These are phyloP conservation scores for Lampropteryx suffumata DNA, from an alignment of 2,888 invertebrate genomes.

Conservation along the genomic window DNA sequence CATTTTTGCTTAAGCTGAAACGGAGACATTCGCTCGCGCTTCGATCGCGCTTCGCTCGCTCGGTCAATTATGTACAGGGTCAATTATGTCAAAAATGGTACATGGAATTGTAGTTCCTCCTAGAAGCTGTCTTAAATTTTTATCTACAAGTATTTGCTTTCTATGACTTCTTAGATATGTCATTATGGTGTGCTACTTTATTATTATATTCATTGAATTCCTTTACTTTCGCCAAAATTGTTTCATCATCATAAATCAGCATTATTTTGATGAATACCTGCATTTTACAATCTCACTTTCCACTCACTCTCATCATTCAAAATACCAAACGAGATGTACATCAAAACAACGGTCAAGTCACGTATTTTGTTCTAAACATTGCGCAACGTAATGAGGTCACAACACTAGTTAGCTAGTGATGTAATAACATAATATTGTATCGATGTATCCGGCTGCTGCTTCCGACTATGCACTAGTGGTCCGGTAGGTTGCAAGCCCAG, in stretches of 20 bases:
- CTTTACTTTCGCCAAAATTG: slow-evolving; percentile 5
- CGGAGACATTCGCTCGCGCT: no score
- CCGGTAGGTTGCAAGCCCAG: slow-evolving; percentile 17
- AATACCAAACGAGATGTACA: slow-evolving; percentile 31
- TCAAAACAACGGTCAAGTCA: slow-evolving; percentile 35
- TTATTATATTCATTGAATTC: neutral
- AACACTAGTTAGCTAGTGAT: slow-evolving; percentile 27
- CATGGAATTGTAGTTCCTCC: no score
- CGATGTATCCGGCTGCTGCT: slow-evolving; percentile 34
- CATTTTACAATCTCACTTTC: slow-evolving; percentile 19
- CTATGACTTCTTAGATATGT: neutral
- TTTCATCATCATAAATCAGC: slow-evolving; percentile 19
- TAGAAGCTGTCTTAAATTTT: neutral
- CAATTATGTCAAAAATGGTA: no score
- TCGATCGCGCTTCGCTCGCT: no score
- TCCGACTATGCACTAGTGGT: slow-evolving; percentile 31
- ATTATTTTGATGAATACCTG: slow-evolving; percentile 11
- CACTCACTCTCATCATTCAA: slow-evolving; percentile 31
- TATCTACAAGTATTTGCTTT: neutral
- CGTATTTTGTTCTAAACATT: slow-evolving; percentile 33
- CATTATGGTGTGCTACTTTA: neutral
- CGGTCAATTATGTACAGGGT: no score
- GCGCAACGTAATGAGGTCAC: slow-evolving; percentile 31
- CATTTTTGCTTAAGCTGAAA: no score
- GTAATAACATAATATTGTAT: slow-evolving; percentile 28